phyloP scores from a whole-genome alignment of 2,113 vertebrate species.

The Callospermophilus lateralis region DNA sequence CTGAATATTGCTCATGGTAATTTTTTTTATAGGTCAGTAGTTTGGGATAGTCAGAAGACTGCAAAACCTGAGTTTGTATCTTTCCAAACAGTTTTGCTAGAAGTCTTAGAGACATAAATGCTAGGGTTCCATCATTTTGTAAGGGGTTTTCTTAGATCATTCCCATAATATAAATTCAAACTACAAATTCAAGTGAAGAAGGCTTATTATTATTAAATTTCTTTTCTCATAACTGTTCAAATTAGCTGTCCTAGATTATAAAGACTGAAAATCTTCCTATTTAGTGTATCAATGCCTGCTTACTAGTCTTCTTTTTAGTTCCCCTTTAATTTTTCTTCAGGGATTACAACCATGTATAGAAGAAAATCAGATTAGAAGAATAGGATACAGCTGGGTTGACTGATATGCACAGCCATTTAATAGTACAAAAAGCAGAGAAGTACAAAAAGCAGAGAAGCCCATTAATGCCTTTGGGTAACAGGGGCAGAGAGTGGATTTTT shows the following conservation, averaged over 20 bases:
- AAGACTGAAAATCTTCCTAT: neutral
- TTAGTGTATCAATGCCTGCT: neutral
- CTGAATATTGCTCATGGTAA: neutral
- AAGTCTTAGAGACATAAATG: neutral
- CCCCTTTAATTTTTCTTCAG: neutral
- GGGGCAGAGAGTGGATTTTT: neutral
- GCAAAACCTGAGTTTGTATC: neutral
- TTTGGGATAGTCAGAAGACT: neutral
- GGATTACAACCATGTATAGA: neutral
- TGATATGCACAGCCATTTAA: neutral
- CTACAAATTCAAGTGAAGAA: slow-evolving; percentile 26
- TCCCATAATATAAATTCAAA: neutral
- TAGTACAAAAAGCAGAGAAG: neutral
- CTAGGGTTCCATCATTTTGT: neutral
- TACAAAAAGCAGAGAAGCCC: neutral
- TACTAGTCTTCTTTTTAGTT: neutral
- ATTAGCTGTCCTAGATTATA: neutral
- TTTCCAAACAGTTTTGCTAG: slow-evolving; percentile 16
- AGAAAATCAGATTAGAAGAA: slow-evolving; percentile 39
- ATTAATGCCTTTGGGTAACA: neutral
- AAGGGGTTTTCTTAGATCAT: neutral
- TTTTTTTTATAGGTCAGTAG: neutral
- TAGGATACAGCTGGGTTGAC: neutral
- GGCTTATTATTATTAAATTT: neutral
- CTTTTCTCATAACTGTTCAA: neutral